Base-by-base conservation (phyloP, 2,888 invertebrate genomes). In the Chrysomela aeneicollis region DNA sequence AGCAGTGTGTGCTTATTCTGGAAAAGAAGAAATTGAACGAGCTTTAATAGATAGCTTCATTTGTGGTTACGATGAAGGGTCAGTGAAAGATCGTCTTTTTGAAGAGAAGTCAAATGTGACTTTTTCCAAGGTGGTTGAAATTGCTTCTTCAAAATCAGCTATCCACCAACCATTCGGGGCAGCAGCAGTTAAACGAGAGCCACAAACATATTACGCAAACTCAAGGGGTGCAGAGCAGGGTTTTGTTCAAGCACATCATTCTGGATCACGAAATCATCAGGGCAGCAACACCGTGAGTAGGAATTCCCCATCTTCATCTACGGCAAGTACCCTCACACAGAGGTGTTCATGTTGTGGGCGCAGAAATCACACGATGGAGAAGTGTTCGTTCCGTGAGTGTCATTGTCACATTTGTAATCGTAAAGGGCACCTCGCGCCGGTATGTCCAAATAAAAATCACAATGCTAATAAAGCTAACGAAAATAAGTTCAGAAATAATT, bases 1-100 rank as follows among this genome's bases (percentile, higher is more conserved):
- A 17, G 52, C 62, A 1, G 19, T 18, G n/a, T 70, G 67, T 60
- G 57, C 67, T 26, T 70, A 67, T 61, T 18, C 35, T n/a, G 62
- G 42, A 17, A 19, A 15, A 47, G 50, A 26, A 10, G 47, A 53
- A 53, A 21, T 64, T n/a, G 67, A 58, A 49, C 64, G 61, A 50
- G 62, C 54, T 18, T 53, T 62, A 22, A 12, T 60, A 21, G 61
- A 67, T 50, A 19, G 30, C 1, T 67, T 62, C 50, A 64, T 67
- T 50, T 50, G 63, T 17, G 53, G 52, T 17, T 63, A 55, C 47
- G 49, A 61, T 42, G 47, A 52, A 12, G 60, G 60, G 2, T 18
- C 19, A 21, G 60, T 60, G 35, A n/a, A 60, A 52, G 60, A 60
- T 35, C 17, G 60, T 1, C 42, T 60, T n/a, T 35, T 32, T 15